Evolutionary conservation across 2,888 invertebrate genomes (phyloP).

Genomic region (Gibbula magus): DNA sequence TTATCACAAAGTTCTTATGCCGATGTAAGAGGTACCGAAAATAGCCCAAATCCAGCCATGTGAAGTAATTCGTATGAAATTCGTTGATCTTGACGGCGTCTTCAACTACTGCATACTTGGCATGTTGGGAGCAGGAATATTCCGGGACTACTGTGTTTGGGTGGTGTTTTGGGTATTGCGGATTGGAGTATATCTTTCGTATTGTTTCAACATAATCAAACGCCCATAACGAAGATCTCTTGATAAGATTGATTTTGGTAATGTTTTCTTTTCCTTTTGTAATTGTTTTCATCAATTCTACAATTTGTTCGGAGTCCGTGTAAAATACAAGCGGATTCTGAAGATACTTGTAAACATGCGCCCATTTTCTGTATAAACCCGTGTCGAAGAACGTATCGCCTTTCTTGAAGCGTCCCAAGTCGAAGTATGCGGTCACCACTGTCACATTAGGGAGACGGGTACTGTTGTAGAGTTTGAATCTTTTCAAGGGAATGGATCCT

Average conservation of each 20-base stretch:
- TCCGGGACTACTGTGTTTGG: constrained; percentile 55
- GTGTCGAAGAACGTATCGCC: constrained; percentile 27
- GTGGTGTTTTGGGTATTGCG: constrained; percentile 47
- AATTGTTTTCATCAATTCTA: constrained; percentile 29
- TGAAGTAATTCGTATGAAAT: constrained; percentile 44
- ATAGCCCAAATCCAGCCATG: constrained; percentile 58
- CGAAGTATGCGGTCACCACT: constrained; percentile 54
- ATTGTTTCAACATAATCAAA: constrained; percentile 41
- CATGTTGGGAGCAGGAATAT: constrained; percentile 52
- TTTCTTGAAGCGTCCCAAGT: constrained; percentile 50
- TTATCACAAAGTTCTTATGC: constrained; percentile 33
- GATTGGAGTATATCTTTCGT: constrained; percentile 33
- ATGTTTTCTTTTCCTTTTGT: constrained; percentile 27
- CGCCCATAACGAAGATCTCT: constrained; percentile 47
- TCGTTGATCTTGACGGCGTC: constrained; percentile 36
- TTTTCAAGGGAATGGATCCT: too few relatives aligned
- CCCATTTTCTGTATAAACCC: constrained; percentile 41
- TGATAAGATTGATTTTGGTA: constrained; percentile 39
- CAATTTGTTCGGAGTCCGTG: constrained; percentile 46
- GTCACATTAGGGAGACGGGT: constrained; percentile 32
- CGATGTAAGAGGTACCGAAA: constrained; percentile 40
- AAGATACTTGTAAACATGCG: constrained; percentile 36
- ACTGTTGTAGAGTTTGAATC: too few relatives aligned
- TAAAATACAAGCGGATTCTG: constrained; percentile 51
- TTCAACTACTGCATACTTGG: constrained; percentile 49